A percentile compares a stretch with the other conserved stretches of the same genome.
Evolutionary conservation across 2,797 vertebrate species (phyloP).

Genomic region (Mycteria americana): DNA sequence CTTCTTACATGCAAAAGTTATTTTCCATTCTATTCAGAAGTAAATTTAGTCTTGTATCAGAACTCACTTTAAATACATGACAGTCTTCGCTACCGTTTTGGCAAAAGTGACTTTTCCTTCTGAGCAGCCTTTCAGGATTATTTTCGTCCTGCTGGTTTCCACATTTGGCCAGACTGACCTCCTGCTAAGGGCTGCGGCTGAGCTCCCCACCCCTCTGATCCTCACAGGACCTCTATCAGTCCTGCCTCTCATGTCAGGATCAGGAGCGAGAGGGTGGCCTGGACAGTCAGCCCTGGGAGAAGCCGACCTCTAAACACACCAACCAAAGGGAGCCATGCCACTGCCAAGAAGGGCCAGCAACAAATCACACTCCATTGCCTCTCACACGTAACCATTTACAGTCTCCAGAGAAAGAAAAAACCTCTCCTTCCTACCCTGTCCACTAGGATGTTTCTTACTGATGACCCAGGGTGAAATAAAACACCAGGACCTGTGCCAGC

Average conservation of each 20-base stretch:
- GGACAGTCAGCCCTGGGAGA: background rate
- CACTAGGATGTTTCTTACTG: background rate
- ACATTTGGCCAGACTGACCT: background rate
- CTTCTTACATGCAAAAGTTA: background rate
- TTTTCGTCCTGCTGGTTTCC: background rate
- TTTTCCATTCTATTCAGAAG: background rate
- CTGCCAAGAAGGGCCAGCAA: background rate
- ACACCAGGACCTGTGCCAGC: background rate
- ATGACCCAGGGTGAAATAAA: background rate
- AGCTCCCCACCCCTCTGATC: background rate
- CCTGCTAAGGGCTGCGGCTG: background rate
- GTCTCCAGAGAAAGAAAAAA: background rate
- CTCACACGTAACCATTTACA: background rate
- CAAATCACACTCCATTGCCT: background rate
- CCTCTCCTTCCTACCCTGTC: background rate
- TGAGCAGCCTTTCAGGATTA: background rate
- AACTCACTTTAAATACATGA: background rate
- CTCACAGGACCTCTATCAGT: background rate
- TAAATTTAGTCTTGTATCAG: background rate
- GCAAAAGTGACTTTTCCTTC: background rate
- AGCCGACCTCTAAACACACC: background rate
- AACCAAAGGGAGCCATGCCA: background rate
- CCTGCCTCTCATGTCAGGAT: background rate
- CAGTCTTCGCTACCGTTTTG: background rate
- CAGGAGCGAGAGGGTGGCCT: background rate